Conservation (phyloP, 2,888 invertebrate species). For the Nipponacmea schrenckii region DNA sequence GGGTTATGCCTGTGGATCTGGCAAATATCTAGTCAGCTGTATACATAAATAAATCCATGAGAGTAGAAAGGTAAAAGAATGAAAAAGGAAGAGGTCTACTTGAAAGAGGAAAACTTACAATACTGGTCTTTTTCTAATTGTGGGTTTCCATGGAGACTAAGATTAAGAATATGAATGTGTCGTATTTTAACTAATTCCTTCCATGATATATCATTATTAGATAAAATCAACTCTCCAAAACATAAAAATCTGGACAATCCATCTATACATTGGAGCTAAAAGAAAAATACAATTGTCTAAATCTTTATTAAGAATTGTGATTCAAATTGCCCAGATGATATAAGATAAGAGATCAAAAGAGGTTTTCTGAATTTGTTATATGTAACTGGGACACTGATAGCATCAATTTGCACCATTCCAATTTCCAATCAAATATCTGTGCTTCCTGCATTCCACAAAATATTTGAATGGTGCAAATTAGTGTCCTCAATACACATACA, state of each 20-base stretch:
- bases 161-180: conserved; percentile 62
- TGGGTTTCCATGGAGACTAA: conserved; percentile 64
- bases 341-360: not conserved
- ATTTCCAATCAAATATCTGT: no score
- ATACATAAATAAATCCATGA: no score
- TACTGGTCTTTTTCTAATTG: conserved; percentile 63
- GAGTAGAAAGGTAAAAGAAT: no score
- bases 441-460: no score
- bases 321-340: not conserved
- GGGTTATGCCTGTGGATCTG: no score
- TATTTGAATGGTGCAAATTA: no score
- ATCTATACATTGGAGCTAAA: conserved; percentile 59
- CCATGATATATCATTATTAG: conserved; percentile 64
- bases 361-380: no score
- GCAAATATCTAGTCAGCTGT: no score
- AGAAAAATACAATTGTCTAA: not conserved
- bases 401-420: no score
- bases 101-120: conserved; percentile 50
- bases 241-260: conserved; percentile 61
- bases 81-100: no score
- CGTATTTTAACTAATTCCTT: conserved; percentile 59
- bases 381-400: no score
- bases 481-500: no score
- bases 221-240: conserved; percentile 59
- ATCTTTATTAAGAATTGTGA: not conserved